These are phyloP conservation scores for Leptestheria dahalacensis DNA, from an alignment of 1,140 invertebrate genomes.

Conservation along the genomic window DNA sequence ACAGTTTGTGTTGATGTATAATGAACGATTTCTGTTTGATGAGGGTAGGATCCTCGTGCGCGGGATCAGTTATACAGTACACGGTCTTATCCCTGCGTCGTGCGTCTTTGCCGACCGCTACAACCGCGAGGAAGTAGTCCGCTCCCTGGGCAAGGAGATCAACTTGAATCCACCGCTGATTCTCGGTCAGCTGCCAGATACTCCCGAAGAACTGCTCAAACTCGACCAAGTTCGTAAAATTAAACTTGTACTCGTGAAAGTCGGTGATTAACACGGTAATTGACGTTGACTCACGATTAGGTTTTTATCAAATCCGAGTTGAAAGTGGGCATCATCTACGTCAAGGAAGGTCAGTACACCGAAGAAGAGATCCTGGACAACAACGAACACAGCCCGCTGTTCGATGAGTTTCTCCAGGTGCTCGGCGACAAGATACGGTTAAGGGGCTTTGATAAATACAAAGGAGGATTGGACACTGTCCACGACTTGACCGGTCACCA, in stretches of 20 bases:
- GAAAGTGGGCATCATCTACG: slow-evolving; percentile 90
- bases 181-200: slow-evolving; percentile 79
- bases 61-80: slow-evolving; percentile 83
- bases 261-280: too few relatives aligned
- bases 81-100: slow-evolving; percentile 82
- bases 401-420: slow-evolving; percentile 74
- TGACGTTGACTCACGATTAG: slow-evolving; percentile 34
- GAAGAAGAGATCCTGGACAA: slow-evolving; percentile 94
- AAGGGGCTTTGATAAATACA: slow-evolving; percentile 85
- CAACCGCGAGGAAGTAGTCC: slow-evolving; percentile 82
- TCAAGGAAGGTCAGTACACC: slow-evolving; percentile 77
- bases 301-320: slow-evolving; percentile 91
- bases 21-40: not conserved
- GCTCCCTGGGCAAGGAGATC: slow-evolving; percentile 80
- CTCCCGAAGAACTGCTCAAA: slow-evolving; percentile 81
- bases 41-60: slow-evolving; percentile 64
- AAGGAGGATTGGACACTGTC: slow-evolving; percentile 74
- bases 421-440: slow-evolving; percentile 79
- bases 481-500: slow-evolving; percentile 69
- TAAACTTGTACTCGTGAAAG: too few relatives aligned
- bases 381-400: slow-evolving; percentile 72
- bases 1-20: too few relatives aligned
- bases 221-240: slow-evolving; percentile 82
- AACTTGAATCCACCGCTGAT: slow-evolving; percentile 80
- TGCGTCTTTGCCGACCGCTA: slow-evolving; percentile 90